Conservation (phyloP, 2,113 vertebrate genomes). For the Clarias batrachus region DNA sequence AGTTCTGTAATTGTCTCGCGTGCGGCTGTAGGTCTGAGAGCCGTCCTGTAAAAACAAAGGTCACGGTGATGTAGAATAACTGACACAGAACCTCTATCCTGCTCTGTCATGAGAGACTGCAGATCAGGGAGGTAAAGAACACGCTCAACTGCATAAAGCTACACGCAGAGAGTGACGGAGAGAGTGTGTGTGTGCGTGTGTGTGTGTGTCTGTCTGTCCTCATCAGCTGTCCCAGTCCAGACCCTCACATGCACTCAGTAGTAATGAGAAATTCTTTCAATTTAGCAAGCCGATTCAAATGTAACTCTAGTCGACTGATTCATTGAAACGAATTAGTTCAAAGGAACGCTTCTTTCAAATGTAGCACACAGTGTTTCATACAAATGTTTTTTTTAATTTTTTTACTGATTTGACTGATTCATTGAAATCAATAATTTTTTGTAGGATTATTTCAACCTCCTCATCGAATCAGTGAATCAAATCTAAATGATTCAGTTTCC, state of each 20-base stretch:
- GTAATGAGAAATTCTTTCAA: background rate
- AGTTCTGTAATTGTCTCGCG: background rate
- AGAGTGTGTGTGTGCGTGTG: constrained; percentile 21
- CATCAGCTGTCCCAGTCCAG: too few relatives aligned
- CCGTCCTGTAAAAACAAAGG: background rate
- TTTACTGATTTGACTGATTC: background rate
- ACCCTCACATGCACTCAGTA: background rate
- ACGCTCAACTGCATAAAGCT: background rate
- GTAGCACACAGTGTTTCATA: background rate
- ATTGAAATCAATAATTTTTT: background rate
- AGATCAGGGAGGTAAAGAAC: constrained; percentile 25
- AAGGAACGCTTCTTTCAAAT: background rate
- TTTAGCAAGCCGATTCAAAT: background rate
- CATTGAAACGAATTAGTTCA: background rate
- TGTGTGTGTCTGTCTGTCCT: constrained; percentile 5
- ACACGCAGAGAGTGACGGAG: constrained; percentile 20
- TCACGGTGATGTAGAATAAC: background rate
- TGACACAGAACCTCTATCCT: constrained; percentile 14
- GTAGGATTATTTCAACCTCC: background rate
- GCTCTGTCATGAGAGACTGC: constrained; percentile 64
- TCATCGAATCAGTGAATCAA: background rate
- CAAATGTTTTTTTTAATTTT: background rate
- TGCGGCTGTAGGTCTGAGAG: background rate
- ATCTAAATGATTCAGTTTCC: background rate
- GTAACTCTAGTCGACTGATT: background rate